Evolutionary conservation across 2,888 invertebrate species (phyloP), one percentile per base, ranked within the genome.

Genomic region (Rugalucina vietnamica): DNA sequence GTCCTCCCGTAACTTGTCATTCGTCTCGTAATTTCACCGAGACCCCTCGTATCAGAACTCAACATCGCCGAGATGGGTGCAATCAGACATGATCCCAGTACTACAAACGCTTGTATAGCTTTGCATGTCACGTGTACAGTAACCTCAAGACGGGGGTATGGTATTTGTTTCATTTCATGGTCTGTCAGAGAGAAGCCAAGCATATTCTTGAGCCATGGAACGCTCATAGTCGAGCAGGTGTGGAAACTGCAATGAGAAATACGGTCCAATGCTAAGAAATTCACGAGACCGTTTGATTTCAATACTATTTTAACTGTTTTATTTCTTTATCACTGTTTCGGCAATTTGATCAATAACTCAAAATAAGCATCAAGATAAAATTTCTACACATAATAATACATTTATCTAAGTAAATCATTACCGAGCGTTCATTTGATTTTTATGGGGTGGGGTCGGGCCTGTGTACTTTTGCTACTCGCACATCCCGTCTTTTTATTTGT

Each of bases 141-240:
- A 10, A 89, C 74, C 32, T 89, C 89, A 10, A 60, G 27, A 0
- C 57, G 74, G 0, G 89, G 79, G 54, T 81, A 72, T 1, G 89
- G 86, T 0, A 87, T 71, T 0, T 34, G 18, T 18, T 49, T 49
- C 73, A 32, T 3, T 37, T 49, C 32, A 0, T 73, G 34, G 32
- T 73, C 32, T 1, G 71, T 29, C 73, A 32, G 10, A 5, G 69
- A 12, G 18, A 37, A 37, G 10, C 85, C 85, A 49, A 74, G 54
- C 82, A 85, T 76, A 39, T 87, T 87, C 65, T 82, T 84, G 5
- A 82, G 32, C 87, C 87, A 87, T 27, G 78, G 79, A 10, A 79
- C 75, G 29, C 78, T 84, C 89, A 85, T 89, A 83, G 32, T 65
- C 21, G 65, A 34, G 1, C 10, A 54, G 54, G 14, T 18, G 18